A percentile compares a stretch with the other conserved stretches of the same genome.
Evolutionary conservation across 2,113 vertebrate species (phyloP).

Genomic region (Castor canadensis): DNA sequence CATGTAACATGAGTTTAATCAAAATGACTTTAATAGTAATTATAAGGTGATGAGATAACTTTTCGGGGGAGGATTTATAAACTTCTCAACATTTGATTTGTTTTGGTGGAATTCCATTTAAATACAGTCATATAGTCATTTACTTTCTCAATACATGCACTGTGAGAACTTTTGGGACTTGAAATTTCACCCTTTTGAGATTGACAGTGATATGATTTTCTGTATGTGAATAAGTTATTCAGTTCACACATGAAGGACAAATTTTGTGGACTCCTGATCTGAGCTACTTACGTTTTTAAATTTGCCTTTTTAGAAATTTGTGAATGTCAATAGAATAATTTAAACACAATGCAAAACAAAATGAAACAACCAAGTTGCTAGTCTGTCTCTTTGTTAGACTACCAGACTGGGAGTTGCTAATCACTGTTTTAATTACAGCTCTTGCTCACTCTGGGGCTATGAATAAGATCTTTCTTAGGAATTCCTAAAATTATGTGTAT

Average conservation of each 20-base stretch:
- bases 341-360: slow-evolving; percentile 35
- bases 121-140: not conserved
- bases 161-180: not conserved
- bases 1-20: not conserved
- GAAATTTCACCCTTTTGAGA: not conserved
- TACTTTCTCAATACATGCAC: not conserved
- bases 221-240: not conserved
- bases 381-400: not conserved
- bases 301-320: slow-evolving; percentile 7
- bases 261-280: not conserved
- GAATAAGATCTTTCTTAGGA: not conserved
- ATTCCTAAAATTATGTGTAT: not conserved
- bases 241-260: not conserved
- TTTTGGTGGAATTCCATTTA: not conserved
- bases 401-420: not conserved
- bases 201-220: not conserved
- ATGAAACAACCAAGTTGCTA: not conserved
- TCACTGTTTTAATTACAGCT: not conserved
- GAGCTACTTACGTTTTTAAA: slow-evolving; percentile 48
- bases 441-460: not conserved
- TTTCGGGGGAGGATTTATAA: not conserved
- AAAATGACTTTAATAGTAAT: not conserved
- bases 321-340: slow-evolving; percentile 18
- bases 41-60: not conserved
- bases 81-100: not conserved